Base-by-base conservation (phyloP, 2,888 invertebrate genomes). In the Agrilus mali region DNA sequence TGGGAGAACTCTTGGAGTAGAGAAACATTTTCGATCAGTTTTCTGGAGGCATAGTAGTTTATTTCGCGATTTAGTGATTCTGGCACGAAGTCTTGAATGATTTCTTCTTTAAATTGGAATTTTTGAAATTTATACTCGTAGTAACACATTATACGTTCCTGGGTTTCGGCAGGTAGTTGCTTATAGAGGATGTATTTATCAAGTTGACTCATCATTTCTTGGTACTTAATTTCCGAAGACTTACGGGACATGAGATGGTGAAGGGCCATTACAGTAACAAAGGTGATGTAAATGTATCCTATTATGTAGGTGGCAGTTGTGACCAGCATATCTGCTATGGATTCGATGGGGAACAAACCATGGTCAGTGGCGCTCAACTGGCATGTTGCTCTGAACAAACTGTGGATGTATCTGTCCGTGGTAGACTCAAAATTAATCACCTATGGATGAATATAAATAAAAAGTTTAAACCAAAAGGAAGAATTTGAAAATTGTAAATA, bases 1-100 rank as follows among this genome's bases (percentile, higher is more conserved):
- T 65, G 61, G 0, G 75, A 69, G 17, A 78, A 48, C 37, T 70
- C 62, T 33, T 69, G 63, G 50, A 80, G 74, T n/a, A 79, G 55
- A 3, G 65, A 58, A 16, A 75, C 75, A 36, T 71, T 73, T 45
- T 73, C 65, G 2, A 78, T 67, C 22, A 80, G 59, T 34, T 69
- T 66, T 50, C 69, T 69, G 51, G 75, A 75, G 1, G 73, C 71
- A 55, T 75, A 68, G 14, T 75, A 56, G 1, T 66, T 65, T 12
- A 79, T 70, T 56, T 78, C 77, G 10, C 46, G 33, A 17, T 41
- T 10, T 1, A 48, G 36, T n/a, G 13, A 14, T n/a, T 27, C 46
- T 7, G 47, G 43, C 14, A 47, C n/a, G 6, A 44, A 42, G 1
- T 41, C 42, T 6, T 40, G 27, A 43, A 70, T 67, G 8, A 51